Conservation (phyloP, 1,140 invertebrate genomes). For the Papilio polyxenes region DNA sequence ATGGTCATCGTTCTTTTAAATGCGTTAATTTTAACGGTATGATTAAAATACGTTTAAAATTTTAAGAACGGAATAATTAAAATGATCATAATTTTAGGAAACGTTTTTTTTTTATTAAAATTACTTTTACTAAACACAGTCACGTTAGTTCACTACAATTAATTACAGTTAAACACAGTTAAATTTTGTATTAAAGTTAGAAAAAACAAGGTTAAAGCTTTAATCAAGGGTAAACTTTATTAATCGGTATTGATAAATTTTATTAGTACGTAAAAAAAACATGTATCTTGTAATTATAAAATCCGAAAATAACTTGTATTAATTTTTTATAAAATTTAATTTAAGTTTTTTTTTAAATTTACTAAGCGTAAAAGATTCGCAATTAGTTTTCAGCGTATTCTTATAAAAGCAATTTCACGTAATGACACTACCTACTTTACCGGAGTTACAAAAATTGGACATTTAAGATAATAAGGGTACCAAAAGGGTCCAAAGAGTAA, state of each 20-base stretch:
- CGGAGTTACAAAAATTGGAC: constrained; percentile 24
- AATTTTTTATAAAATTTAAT: not conserved
- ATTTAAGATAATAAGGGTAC: constrained; percentile 33
- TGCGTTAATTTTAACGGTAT: too few species aligned
- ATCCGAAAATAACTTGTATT: not conserved
- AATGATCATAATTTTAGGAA: not conserved
- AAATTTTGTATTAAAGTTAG: not conserved
- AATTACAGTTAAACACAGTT: too few species aligned
- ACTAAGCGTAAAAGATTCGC: not conserved
- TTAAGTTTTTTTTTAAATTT: not conserved
- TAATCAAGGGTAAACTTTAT: too few species aligned
- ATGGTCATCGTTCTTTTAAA: not conserved
- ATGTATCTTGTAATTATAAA: too few species aligned
- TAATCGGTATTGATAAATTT: too few species aligned
- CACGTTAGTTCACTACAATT: too few species aligned
- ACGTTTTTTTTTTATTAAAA: too few species aligned
- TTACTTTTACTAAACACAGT: not conserved
- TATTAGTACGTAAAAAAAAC: not conserved
- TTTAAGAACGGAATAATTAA: not conserved
- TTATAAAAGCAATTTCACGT: constrained; percentile 24
- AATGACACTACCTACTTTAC: constrained; percentile 18
- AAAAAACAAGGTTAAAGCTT: not conserved
- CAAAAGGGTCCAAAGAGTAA: constrained; percentile 21
- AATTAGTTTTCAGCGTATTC: constrained; percentile 7
- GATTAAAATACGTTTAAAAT: not conserved